Base-by-base conservation (phyloP, 2,888 invertebrate species). In the Aricia artaxerxes region DNA sequence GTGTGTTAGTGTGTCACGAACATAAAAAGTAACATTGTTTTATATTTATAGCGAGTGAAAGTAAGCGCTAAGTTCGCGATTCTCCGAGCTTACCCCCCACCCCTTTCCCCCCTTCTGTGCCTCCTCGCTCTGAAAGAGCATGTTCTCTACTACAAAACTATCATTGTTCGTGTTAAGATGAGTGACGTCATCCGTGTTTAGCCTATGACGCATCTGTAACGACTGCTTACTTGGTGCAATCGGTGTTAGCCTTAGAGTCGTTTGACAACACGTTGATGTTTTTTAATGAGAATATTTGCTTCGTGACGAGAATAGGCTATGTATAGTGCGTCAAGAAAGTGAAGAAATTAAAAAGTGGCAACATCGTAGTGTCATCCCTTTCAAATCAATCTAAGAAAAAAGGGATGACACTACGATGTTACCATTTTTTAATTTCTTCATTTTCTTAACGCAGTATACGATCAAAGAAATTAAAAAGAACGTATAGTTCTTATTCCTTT, bases 21-120 rank as follows among this genome's bases (percentile, higher is more conserved):
- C 35, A 35, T 76, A 76, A 76, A 75, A 76, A 76, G 76, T 76
- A 76, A 76, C 76, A 76, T 76, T 57, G 76, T 76, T 76, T 76
- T 76, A 76, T 76, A 76, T 76, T 75, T 76, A 57, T 76, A 57
- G 35, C 53, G 75, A 76, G 76, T 76, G 76, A 76, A 76, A 76
- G 76, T 76, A 57, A 53, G 13, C 31, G 24, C 38, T 24, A 9
- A 69, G 64, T 69, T 69, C 1, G 69, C 69, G 69, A 69, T 31
- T 64, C 64, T 35, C 4, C 35, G 35, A 38, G 69, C 35, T 38
- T 69, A 31, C 4, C 35, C 73, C 73, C n/a, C 73, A 24, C 1
- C 44, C 5, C 6, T 4, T 6, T 2, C 40, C 11, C 44, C 2
- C 11, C 3, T 24, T 24, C 40, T 2, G 35, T 2, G 35, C 73